phyloP scores from a whole-genome alignment of 2,113 vertebrate species.

The Vidua macroura region DNA sequence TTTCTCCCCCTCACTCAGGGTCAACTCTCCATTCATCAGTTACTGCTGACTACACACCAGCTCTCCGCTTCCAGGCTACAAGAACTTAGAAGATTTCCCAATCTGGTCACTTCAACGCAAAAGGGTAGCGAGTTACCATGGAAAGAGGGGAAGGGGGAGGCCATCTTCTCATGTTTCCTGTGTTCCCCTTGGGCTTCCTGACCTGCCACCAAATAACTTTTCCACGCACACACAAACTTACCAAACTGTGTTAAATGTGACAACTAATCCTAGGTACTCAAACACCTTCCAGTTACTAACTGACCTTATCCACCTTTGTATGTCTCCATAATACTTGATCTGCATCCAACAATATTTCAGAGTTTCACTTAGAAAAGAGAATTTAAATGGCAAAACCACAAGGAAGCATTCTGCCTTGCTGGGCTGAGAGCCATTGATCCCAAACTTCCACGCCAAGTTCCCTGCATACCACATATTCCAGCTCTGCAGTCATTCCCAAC shows the following conservation, averaged over 20 bases:
- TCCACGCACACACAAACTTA: fast-evolving
- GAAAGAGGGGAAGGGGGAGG: fast-evolving
- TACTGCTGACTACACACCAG: too few relatives aligned
- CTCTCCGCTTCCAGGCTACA: not conserved
- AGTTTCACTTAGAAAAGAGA: not conserved
- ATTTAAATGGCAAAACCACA: not conserved
- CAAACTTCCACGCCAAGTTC: fast-evolving
- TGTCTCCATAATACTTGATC: fast-evolving
- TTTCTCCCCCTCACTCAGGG: not conserved
- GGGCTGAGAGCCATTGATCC: not conserved
- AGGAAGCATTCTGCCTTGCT: not conserved
- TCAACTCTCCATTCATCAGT: not conserved
- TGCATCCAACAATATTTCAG: not conserved
- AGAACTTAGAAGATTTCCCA: not conserved
- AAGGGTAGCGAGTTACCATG: not conserved
- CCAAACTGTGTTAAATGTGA: not conserved
- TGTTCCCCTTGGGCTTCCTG: not conserved
- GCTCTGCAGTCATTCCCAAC: fast-evolving
- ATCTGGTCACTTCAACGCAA: not conserved
- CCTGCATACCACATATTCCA: not conserved
- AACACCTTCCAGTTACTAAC: not conserved
- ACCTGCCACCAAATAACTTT: not conserved
- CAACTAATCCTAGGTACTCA: fast-evolving
- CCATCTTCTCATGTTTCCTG: fast-evolving
- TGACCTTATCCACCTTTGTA: not conserved